Base-by-base conservation (phyloP, 2,113 vertebrate species). In the Triplophysa rosa region DNA sequence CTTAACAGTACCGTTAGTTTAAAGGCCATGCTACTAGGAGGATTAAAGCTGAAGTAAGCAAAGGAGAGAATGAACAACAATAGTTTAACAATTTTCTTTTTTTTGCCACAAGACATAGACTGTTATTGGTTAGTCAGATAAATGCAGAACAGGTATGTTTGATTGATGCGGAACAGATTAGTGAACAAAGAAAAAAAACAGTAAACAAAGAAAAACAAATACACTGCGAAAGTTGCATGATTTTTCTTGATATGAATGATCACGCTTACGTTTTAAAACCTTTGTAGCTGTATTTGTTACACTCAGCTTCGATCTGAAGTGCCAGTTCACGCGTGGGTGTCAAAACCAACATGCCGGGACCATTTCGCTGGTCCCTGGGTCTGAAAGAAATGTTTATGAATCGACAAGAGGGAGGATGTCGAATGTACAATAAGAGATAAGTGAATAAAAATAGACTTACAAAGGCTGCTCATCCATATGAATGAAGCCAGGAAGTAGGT, bases 331-430 rank as follows among this genome's bases (percentile, higher is more conserved):
- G 90, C 83, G 98, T 99, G 0, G 97, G 98, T 49, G 95, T 95
- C 79, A 99, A 93, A 71, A 99, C 95, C 88, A 99, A 87, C 96
- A 99, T 98, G 58, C 97, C 97, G 0, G 98, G 97, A 0, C 98
- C 95, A 0, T 81, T 88, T n/a, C 84, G 89, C 82, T 95, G 69
- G 49, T 89, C 84, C 88, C 83, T 92, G 16, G 89, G 84, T 77
- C 97, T 98, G 76, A 68, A 13, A 26, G 16, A 56, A 68, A 17
- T 58, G 13, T 40, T 21, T 56, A 78, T 23, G 12, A 49, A 54
- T 37, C 19, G 14, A 19, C 33, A 49, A 8, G 24, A 21, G 19
- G 19, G 2, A 10, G 4, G 21, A 19, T 67, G 65, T 19, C 1
- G 2, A 19, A 58, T 37, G n/a, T 13, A 74, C 1, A 40, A 58